Evolutionary conservation across 1,140 invertebrate genomes (phyloP).

Genomic region (Cydia splendana): DNA sequence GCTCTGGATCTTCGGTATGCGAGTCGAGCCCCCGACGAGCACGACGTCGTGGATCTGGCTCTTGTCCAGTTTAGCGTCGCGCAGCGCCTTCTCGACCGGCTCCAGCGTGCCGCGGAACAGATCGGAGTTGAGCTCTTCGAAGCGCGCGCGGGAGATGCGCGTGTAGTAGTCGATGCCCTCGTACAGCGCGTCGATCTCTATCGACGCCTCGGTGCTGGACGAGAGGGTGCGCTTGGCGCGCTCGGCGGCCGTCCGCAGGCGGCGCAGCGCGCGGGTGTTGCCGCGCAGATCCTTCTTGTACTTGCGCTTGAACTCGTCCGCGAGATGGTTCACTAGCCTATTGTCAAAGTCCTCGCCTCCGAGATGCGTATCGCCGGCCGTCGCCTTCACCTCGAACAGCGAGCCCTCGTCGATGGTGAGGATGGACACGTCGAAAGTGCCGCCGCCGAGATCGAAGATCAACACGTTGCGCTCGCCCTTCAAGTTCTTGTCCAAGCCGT

Average conservation of each 20-base stretch:
- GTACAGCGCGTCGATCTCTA: slow-evolving; percentile 50
- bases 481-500: slow-evolving; percentile 86
- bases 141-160: slow-evolving; percentile 82
- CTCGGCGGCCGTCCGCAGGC: slow-evolving; percentile 81
- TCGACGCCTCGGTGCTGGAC: slow-evolving; percentile 53
- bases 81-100: slow-evolving; percentile 78
- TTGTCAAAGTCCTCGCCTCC: slow-evolving; percentile 88
- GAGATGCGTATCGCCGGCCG: slow-evolving; percentile 79
- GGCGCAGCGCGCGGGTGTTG: slow-evolving; percentile 70
- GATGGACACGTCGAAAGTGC: slow-evolving; percentile 84
- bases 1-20: slow-evolving; percentile 79
- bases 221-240: slow-evolving; percentile 66
- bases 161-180: slow-evolving; percentile 65
- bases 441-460: slow-evolving; percentile 73
- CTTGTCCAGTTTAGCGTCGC: slow-evolving; percentile 84
- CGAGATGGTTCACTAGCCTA: slow-evolving; percentile 83
- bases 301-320: slow-evolving; percentile 64
- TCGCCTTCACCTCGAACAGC: slow-evolving; percentile 83
- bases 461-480: slow-evolving; percentile 82
- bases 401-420: slow-evolving; percentile 84
- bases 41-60: slow-evolving; percentile 82
- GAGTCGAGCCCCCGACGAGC: slow-evolving; percentile 81
- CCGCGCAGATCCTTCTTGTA: slow-evolving; percentile 60
- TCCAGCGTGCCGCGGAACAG: slow-evolving; percentile 58
- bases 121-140: slow-evolving; percentile 83